Base-by-base conservation (phyloP, 2,888 invertebrate species). In the Auanema freiburgensis region DNA sequence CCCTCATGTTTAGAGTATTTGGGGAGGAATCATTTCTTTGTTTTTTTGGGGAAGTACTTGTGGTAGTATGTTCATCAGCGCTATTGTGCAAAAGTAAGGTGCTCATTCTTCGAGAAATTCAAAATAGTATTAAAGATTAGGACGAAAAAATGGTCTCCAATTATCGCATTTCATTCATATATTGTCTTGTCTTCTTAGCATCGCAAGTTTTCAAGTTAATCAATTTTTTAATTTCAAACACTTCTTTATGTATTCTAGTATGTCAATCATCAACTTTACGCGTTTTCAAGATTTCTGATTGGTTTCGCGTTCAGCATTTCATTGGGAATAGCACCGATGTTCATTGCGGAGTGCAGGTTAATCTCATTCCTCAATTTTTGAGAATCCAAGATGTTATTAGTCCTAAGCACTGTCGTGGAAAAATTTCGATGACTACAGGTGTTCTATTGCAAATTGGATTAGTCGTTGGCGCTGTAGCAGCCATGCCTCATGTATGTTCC, bases 361-460 rank as follows among this genome's bases (percentile, higher is more conserved):
- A 21, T 11, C 11, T 23, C 5, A 46, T 11, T 46, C 6, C 5
- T 23, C 8, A 8, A 8, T 46, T 46, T 46, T 46, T 18, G 11
- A 5, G 21, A n/a, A n/a, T n/a, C n/a, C n/a, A n/a, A n/a, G n/a
- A n/a, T n/a, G n/a, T n/a, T n/a, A n/a, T 16, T 8, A 52, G 74
- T 59, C 79, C 79, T 5, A 68, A 69, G 12, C 50, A 53, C 33
- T 71, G 75, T 25, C 71, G 79, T n/a, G 79, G 79, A 21, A 49
- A 65, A 11, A 67, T 77, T 14, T 67, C 72, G 4, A 73, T 79
- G 66, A 66, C 76, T 5, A 75, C 75, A 4, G 79, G 75, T 10
- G 62, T 79, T 21, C 57, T 72, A 56, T 61, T 79, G n/a, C 78
- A 79, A 57, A 16, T 69, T 8, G 74, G 71, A 12, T 52, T 74